A percentile compares a stretch with the other conserved stretches of the same genome.
phyloP scores from a whole-genome alignment of 2,797 vertebrate species.

The Ispidina lecontei region DNA sequence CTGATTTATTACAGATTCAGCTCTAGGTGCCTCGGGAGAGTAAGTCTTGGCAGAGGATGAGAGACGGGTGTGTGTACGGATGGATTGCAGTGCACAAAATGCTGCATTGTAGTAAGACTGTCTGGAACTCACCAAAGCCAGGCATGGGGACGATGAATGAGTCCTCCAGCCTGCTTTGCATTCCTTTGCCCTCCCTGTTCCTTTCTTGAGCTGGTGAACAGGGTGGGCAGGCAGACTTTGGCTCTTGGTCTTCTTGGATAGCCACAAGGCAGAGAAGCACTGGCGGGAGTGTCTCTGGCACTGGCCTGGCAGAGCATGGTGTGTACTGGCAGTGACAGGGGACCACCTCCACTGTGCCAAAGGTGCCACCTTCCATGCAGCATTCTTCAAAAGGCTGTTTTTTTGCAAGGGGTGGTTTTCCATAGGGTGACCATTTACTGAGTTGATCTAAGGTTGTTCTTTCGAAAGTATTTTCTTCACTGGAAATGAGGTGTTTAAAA shows the following conservation, averaged over 20 bases:
- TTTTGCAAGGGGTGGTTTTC: background rate
- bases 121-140: background rate
- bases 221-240: background rate
- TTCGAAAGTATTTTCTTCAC: background rate
- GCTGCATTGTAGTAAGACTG: background rate
- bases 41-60: slow-evolving; percentile 49
- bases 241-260: background rate
- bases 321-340: accelerated
- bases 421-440: accelerated
- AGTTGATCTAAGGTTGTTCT: background rate
- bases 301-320: background rate
- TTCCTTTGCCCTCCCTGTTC: background rate
- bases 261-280: background rate
- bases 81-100: background rate
- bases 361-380: background rate
- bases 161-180: background rate
- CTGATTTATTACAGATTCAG: slow-evolving; percentile 42
- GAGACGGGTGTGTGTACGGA: background rate
- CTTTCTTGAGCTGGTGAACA: background rate
- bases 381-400: background rate
- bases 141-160: background rate
- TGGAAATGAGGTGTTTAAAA: background rate
- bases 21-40: slow-evolving; percentile 26
- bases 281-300: background rate
- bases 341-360: accelerated